phyloP scores from a whole-genome alignment of 2,797 vertebrate species.

The Philypnodon macrostomus region DNA sequence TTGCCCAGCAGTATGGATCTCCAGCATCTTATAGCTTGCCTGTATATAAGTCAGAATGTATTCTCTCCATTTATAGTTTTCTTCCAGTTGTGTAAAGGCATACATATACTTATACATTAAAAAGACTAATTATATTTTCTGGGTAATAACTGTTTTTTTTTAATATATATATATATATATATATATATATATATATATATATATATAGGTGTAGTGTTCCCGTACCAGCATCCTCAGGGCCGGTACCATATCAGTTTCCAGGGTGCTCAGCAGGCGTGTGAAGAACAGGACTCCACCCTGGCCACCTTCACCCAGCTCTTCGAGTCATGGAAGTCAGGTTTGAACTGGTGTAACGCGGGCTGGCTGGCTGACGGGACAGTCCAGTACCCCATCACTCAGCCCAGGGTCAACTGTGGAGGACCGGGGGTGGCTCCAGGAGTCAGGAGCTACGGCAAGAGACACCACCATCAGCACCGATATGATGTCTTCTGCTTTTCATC shows the following conservation, averaged over 20 bases:
- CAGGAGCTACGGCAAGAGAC: slow-evolving; percentile 81
- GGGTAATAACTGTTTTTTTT: too few relatives aligned
- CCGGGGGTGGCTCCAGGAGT: slow-evolving; percentile 76
- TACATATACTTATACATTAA: too few relatives aligned
- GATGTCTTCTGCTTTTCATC: slow-evolving; percentile 89
- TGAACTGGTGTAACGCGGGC: slow-evolving; percentile 90
- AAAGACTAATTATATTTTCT: too few relatives aligned
- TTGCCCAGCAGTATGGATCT: too few relatives aligned
- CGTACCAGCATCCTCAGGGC: slow-evolving; percentile 82
- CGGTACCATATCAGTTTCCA: slow-evolving; percentile 84
- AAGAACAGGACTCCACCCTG: slow-evolving; percentile 79
- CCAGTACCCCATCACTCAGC: slow-evolving; percentile 83
- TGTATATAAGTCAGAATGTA: too few relatives aligned
- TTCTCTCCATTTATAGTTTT: too few relatives aligned
- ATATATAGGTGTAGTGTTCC: slow-evolving; percentile 87
- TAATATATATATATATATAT: too few relatives aligned
- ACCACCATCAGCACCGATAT: slow-evolving; percentile 75
- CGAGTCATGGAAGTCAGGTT: slow-evolving; percentile 84
- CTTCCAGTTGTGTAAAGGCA: too few relatives aligned
- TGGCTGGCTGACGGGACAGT: slow-evolving; percentile 88
- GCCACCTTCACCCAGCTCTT: slow-evolving; percentile 87
- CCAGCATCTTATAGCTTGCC: too few relatives aligned
- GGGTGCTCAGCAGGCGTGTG: slow-evolving; percentile 77
- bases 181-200: too few relatives aligned
- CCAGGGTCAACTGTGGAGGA: slow-evolving; percentile 81